These are phyloP conservation scores for Phthorimaea operculella DNA, from an alignment of 1,140 invertebrate species.

Conservation along the genomic window DNA sequence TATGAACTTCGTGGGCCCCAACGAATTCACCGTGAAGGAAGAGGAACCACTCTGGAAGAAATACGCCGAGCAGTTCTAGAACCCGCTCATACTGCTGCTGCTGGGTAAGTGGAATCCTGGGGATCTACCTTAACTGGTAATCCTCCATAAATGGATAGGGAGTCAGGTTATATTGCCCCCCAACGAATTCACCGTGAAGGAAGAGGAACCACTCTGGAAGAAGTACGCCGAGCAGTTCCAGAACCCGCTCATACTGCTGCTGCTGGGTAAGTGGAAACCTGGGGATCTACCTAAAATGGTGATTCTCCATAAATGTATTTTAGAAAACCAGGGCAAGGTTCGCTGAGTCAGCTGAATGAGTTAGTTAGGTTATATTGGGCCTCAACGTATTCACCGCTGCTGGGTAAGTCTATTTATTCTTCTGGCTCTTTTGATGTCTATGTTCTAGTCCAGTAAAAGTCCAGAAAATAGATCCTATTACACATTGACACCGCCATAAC, in stretches of 20 bases:
- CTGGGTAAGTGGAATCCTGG: slow-evolving; percentile 67
- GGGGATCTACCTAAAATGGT: too few relatives aligned
- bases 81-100: slow-evolving; percentile 95
- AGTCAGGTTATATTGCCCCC: too few relatives aligned
- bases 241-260: slow-evolving; percentile 95
- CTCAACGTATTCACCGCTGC: slow-evolving; percentile 95
- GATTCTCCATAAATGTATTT: too few relatives aligned
- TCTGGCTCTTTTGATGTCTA: too few relatives aligned
- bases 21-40: slow-evolving; percentile 94
- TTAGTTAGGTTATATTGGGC: too few relatives aligned
- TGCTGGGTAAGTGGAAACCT: slow-evolving; percentile 73
- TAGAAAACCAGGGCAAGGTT: slow-evolving; percentile 99
- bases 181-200: slow-evolving; percentile 95
- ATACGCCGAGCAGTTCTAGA: slow-evolving; percentile 98
- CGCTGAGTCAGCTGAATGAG: slow-evolving; percentile 91
- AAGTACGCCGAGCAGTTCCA: slow-evolving; percentile 99
- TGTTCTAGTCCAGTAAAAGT: too few relatives aligned
- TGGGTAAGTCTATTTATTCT: slow-evolving; percentile 73
- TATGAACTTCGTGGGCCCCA: slow-evolving; percentile 76
- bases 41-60: slow-evolving; percentile 98
- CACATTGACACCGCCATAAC: too few relatives aligned
- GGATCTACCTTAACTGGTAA: too few relatives aligned
- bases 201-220: slow-evolving; percentile 95
- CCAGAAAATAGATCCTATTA: too few relatives aligned
- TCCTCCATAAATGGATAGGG: too few relatives aligned